A percentile compares a stretch with the other conserved stretches of the same genome.
These are phyloP conservation scores for Drosophila prolongata DNA, from an alignment of 2,888 invertebrate species.

Conservation along the genomic window DNA sequence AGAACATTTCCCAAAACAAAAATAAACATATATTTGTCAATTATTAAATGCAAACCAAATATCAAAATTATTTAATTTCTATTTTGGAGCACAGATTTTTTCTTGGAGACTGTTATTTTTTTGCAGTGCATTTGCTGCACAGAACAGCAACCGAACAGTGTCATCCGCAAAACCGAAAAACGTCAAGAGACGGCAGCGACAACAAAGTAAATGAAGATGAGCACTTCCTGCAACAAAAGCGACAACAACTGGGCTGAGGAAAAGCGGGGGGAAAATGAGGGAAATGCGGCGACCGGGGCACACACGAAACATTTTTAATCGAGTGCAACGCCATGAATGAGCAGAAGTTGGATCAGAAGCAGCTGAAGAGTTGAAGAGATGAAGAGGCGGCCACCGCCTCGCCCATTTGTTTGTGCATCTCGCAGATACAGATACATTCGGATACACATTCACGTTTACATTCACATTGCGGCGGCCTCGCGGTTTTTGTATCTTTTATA, in stretches of 20 bases:
- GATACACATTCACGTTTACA: background rate
- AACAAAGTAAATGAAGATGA: slow-evolving; percentile 79
- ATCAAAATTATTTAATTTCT: too few species aligned
- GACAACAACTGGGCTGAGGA: slow-evolving; percentile 49
- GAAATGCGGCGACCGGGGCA: slow-evolving; percentile 19
- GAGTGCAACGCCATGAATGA: slow-evolving; percentile 80
- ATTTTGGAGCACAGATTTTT: too few species aligned
- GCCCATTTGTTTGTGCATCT: slow-evolving; percentile 36
- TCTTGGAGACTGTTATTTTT: background rate
- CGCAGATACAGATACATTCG: slow-evolving; percentile 8
- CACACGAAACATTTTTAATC: slow-evolving; percentile 75
- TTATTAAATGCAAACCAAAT: too few species aligned
- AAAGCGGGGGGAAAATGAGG: slow-evolving; percentile 13
- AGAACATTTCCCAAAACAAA: too few species aligned
- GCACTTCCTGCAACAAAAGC: slow-evolving; percentile 78
- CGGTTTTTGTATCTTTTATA: slow-evolving; percentile 72
- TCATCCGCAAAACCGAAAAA: slow-evolving; percentile 49
- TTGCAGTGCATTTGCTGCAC: slow-evolving; percentile 20
- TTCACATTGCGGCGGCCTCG: slow-evolving; percentile 4
- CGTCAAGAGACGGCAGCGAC: slow-evolving; percentile 48
- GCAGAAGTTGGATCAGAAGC: slow-evolving; percentile 57
- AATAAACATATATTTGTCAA: too few species aligned
- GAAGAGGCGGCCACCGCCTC: slow-evolving; percentile 9
- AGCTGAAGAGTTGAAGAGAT: slow-evolving; percentile 1
- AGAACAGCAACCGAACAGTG: slow-evolving; percentile 31